Evolutionary conservation across 2,888 invertebrate species (phyloP).

Genomic region (Chrysolina haemoptera): DNA sequence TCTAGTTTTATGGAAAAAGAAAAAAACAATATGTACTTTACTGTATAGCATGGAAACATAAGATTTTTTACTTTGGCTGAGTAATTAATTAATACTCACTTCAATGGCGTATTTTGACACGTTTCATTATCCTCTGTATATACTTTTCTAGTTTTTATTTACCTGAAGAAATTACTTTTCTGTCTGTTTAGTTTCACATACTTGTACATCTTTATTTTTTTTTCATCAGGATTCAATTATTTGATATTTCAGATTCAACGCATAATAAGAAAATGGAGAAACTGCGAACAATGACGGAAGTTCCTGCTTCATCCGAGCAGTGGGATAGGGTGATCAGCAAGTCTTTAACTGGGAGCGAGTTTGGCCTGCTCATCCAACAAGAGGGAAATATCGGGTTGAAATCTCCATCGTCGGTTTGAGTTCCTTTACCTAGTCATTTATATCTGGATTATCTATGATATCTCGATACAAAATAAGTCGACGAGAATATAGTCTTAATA

Average conservation of each 20-base stretch:
- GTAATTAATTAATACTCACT: too few species aligned
- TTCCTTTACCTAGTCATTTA: constrained; percentile 39
- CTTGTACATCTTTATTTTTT: too few species aligned
- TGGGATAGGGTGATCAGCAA: constrained; percentile 67
- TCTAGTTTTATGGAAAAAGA: too few species aligned
- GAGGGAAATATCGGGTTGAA: constrained; percentile 32
- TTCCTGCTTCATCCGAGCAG: constrained; percentile 66
- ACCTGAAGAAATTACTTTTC: too few species aligned
- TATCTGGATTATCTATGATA: background rate
- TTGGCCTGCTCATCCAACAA: constrained; percentile 76
- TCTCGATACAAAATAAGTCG: background rate
- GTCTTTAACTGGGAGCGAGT: constrained; percentile 76
- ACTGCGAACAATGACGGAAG: constrained; percentile 59
- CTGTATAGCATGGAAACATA: too few species aligned
- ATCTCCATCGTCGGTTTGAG: constrained; percentile 51
- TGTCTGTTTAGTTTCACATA: too few species aligned
- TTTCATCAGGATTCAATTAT: background rate
- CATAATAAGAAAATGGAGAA: constrained; percentile 52
- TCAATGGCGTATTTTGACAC: too few species aligned
- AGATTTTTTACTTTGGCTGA: too few species aligned
- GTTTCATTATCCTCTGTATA: too few species aligned
- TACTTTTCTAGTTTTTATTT: too few species aligned
- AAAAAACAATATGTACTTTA: too few species aligned
- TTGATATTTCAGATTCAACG: constrained; percentile 36
- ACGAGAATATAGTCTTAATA: background rate